Evolutionary conservation across 2,797 vertebrate genomes (phyloP).

Genomic region (Sebastes glaucus): DNA sequence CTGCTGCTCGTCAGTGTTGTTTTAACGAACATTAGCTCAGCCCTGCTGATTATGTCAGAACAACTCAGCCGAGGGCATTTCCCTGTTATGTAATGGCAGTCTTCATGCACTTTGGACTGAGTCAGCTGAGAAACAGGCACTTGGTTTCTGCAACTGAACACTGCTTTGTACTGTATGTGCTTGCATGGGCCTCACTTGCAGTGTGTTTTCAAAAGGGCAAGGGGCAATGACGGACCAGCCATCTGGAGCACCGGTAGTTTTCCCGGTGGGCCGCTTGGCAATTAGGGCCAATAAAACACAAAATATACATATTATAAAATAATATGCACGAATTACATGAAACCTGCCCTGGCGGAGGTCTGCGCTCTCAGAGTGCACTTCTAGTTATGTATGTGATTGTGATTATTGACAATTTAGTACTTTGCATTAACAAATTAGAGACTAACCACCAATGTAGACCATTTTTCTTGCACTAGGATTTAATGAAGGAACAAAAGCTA

Average conservation of each 20-base stretch:
- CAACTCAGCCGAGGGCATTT: slow-evolving; percentile 14
- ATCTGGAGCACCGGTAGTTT: not conserved
- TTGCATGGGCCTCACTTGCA: not conserved
- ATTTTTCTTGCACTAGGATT: not conserved
- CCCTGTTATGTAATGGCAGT: too few species aligned
- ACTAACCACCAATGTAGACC: not conserved
- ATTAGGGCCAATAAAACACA: not conserved
- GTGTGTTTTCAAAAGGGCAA: slow-evolving; percentile 19
- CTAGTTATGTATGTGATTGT: not conserved
- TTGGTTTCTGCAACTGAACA: slow-evolving; percentile 39
- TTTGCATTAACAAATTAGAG: not conserved
- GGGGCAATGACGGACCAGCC: not conserved
- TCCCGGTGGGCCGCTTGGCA: not conserved
- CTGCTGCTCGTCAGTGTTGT: slow-evolving; percentile 40
- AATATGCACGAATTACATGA: too few species aligned
- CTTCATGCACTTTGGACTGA: too few species aligned
- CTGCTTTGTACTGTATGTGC: slow-evolving; percentile 44
- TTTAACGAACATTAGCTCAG: slow-evolving; percentile 68
- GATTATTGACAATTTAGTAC: not conserved
- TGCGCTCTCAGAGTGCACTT: too few species aligned
- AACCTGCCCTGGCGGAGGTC: too few species aligned
- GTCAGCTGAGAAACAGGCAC: slow-evolving; percentile 45
- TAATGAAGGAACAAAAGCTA: not conserved
- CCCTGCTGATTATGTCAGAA: slow-evolving; percentile 68
- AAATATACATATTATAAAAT: not conserved